Base-by-base conservation (phyloP, 2,797 vertebrate species). In the Syngnathus rostellatus region DNA sequence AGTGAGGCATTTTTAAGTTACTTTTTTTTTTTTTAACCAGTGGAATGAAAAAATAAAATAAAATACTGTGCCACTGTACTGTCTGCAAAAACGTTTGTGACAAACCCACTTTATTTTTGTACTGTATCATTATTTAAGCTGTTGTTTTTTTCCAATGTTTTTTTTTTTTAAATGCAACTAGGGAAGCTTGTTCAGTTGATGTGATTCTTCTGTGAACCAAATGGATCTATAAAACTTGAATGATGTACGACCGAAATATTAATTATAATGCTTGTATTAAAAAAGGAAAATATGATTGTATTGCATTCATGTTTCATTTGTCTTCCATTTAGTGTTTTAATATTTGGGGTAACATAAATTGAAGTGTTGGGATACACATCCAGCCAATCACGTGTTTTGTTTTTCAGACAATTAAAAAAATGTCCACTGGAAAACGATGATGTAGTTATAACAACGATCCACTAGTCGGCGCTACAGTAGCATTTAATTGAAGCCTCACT, bases 21-120 rank as follows among this genome's bases (percentile, higher is more conserved):
- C 80, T 76, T 73, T 77, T 67, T 66, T 23, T 77, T 81, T 84
- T 88, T 86, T 64, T 39, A 51, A 31, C 78, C 84, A 88, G 77
- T 70, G 68, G 70, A 64, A 23, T 23, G 76, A 65, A 71, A 79
- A 6, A 81, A n/a, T n/a, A n/a, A 75, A 58, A 71, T 64, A 78
- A 65, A 6, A 81, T 75, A 58, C 73, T 77, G 86, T 90, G 87
- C 84, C 86, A 86, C 82, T 87, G 81, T 88, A 81, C 77, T 79
- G 82, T 87, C 76, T 68, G 73, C 70, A 69, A 62, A 71, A 68
- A 70, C 41, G 21, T 85, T 87, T 78, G 70, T 77, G 70, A 86
- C 74, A 76, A 84, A 74, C 76, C 81, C 69, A 81, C 81, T 77
- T 90, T 91, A 86, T 91, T 91, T 92, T 92, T 93, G 74, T 91